A percentile compares a stretch with the other conserved stretches of the same genome.
These are phyloP conservation scores for Chamaetylas fuelleborni DNA, from an alignment of 2,113 vertebrate species.

Conservation along the genomic window DNA sequence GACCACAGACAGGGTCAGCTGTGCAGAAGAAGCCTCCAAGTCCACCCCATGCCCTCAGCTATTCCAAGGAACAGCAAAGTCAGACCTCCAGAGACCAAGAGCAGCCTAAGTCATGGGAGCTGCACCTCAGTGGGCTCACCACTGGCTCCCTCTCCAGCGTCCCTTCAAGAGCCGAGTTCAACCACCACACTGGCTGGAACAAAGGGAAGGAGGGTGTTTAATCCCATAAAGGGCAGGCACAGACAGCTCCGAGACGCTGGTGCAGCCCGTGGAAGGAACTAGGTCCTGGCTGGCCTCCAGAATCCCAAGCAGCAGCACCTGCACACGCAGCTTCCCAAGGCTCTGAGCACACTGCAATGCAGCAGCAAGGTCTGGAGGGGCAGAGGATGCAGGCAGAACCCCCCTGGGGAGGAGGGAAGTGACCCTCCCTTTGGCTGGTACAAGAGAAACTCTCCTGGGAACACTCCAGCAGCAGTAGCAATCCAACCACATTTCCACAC, in stretches of 20 bases:
- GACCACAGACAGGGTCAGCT: neutral
- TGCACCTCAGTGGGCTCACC: neutral
- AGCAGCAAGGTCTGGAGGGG: neutral
- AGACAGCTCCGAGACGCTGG: rapidly evolving
- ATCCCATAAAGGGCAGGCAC: neutral
- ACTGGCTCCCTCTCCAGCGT: neutral
- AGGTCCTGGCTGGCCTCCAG: neutral
- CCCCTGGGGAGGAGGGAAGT: neutral
- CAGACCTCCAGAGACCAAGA: neutral
- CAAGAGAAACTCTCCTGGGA: neutral
- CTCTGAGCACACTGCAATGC: neutral
- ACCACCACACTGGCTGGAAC: neutral
- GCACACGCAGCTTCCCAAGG: neutral
- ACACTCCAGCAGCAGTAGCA: neutral
- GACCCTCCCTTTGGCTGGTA: neutral
- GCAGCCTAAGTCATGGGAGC: neutral
- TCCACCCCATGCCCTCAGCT: neutral
- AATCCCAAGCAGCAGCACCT: constrained; percentile 12
- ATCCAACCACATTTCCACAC: neutral
- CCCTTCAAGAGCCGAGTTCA: neutral
- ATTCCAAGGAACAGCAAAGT: neutral
- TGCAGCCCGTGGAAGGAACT: neutral
- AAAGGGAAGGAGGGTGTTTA: neutral
- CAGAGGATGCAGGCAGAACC: neutral
- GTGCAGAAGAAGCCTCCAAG: neutral